Evolutionary conservation across 2,113 vertebrate species (phyloP).

Genomic region (Hippopotamus amphibius): DNA sequence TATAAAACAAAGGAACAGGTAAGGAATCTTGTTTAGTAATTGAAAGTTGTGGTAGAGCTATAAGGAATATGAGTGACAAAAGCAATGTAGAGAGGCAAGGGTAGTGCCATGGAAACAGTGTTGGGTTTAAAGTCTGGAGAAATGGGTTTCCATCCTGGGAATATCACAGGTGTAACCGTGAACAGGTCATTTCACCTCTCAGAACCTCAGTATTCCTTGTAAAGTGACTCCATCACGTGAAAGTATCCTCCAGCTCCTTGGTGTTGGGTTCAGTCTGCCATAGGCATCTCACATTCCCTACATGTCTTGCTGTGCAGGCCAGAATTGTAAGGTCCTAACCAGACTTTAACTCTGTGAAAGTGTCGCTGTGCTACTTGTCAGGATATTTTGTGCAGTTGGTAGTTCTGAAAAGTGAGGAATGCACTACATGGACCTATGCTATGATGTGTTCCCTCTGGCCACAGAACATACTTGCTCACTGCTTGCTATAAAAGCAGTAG

Average conservation of each 20-base stretch:
- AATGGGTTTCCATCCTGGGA: not conserved
- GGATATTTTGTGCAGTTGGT: not conserved
- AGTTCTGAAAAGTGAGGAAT: conserved; percentile 16
- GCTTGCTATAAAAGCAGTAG: not conserved
- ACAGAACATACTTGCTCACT: not conserved
- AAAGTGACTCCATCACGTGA: not conserved
- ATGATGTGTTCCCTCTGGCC: not conserved
- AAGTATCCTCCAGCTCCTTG: not conserved
- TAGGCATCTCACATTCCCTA: not conserved
- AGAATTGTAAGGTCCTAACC: not conserved
- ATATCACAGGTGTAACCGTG: not conserved
- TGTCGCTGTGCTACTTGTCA: not conserved
- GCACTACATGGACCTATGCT: not conserved
- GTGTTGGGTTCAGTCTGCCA: no score
- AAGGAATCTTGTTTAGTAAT: not conserved
- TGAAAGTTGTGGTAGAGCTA: not conserved
- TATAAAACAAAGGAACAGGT: not conserved
- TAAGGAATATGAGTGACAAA: not conserved
- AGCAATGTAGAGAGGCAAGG: not conserved
- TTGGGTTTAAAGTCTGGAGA: not conserved
- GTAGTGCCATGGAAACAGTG: not conserved
- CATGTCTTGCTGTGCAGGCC: not conserved
- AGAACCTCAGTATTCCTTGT: not conserved
- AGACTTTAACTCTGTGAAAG: not conserved
- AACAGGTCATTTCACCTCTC: not conserved